These are phyloP conservation scores for Eubasilissa regina DNA, from an alignment of 1,140 invertebrate genomes.

Conservation along the genomic window DNA sequence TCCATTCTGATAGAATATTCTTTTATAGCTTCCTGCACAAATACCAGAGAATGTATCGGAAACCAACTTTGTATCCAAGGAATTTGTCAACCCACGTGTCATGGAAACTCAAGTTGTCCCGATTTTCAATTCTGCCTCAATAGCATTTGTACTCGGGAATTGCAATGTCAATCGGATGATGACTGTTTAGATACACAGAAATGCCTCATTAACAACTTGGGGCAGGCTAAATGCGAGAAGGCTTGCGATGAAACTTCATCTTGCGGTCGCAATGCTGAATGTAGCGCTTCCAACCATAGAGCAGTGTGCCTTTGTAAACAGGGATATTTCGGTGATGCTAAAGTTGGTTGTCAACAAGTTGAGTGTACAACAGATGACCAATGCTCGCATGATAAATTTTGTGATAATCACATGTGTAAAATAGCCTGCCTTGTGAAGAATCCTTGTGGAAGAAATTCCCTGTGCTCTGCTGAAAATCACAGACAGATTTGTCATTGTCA, in stretches of 20 bases:
- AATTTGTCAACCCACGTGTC: slow-evolving; percentile 86
- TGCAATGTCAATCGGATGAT: slow-evolving; percentile 79
- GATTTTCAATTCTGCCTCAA: slow-evolving; percentile 87
- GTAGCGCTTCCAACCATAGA: slow-evolving; percentile 79
- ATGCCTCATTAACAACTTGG: slow-evolving; percentile 79
- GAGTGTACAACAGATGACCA: slow-evolving; percentile 82
- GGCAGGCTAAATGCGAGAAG: slow-evolving; percentile 81
- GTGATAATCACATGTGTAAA: slow-evolving; percentile 85
- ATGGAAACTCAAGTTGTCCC: slow-evolving; percentile 83
- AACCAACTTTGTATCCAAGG: slow-evolving; percentile 87
- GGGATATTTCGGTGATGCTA: slow-evolving; percentile 86
- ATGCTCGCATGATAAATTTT: slow-evolving; percentile 87
- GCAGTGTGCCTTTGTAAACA: slow-evolving; percentile 83
- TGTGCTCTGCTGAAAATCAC: slow-evolving; percentile 87
- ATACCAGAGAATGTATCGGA: slow-evolving; percentile 83
- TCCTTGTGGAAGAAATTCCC: slow-evolving; percentile 86
- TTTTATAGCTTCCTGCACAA: slow-evolving; percentile 78
- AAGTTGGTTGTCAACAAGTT: slow-evolving; percentile 82
- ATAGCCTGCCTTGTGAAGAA: slow-evolving; percentile 87
- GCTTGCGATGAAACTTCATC: slow-evolving; percentile 76
- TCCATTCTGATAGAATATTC: no score
- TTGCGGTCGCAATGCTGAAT: slow-evolving; percentile 88
- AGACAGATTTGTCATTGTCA: slow-evolving; percentile 85
- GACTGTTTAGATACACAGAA: slow-evolving; percentile 79
- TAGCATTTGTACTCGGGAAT: slow-evolving; percentile 86